These are phyloP conservation scores for Eilema griseolum DNA, from an alignment of 2,888 invertebrate genomes.

Conservation along the genomic window DNA sequence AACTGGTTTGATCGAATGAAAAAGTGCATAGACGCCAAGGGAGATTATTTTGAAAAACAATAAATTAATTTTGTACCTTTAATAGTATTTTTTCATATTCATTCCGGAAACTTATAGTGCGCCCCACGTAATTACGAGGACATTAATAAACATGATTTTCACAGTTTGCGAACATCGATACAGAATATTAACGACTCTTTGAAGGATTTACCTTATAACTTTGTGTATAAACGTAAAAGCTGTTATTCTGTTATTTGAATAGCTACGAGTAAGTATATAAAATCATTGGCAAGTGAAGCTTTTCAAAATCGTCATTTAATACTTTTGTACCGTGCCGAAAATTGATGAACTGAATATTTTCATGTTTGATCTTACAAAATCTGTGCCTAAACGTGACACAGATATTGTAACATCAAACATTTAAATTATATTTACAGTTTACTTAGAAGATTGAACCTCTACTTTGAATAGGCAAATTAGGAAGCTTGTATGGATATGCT, in stretches of 20 bases:
- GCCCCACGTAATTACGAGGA: conserved; percentile 32
- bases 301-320: background rate
- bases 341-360: background rate
- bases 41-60: too few relatives aligned
- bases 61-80: too few relatives aligned
- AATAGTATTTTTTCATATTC: too few relatives aligned
- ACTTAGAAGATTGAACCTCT: background rate
- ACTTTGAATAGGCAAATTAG: background rate
- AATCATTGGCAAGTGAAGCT: background rate
- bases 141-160: conserved; percentile 53
- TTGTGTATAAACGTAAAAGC: conserved; percentile 4
- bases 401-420: background rate
- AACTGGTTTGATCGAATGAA: too few relatives aligned
- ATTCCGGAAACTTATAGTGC: too few relatives aligned
- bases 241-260: conserved; percentile 8
- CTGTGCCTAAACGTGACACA: background rate
- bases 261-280: background rate
- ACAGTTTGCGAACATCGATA: conserved; percentile 34
- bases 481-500: background rate
- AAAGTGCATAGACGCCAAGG: too few relatives aligned
- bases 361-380: background rate
- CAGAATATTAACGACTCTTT: conserved; percentile 37
- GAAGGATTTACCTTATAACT: conserved; percentile 25
- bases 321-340: background rate
- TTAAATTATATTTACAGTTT: background rate